Evolutionary conservation across 2,797 vertebrate species (phyloP), one percentile per base, ranked within the genome.

Genomic region (Merluccius polli): DNA sequence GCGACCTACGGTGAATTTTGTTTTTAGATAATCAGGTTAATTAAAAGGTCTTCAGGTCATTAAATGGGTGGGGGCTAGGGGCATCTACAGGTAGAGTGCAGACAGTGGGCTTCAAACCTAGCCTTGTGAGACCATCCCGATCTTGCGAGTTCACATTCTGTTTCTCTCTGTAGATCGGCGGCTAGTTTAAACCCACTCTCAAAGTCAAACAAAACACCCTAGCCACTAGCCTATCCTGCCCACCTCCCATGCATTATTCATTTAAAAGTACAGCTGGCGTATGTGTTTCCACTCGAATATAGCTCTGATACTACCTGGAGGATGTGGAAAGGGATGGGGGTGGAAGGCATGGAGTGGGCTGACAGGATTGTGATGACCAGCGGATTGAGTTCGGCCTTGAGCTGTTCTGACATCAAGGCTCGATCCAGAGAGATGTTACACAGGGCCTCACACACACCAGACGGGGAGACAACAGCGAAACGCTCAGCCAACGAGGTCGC

Each of bases 331-430:
- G 93, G 82, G 15, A 95, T 79, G 0, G 95, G 94, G 1, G 88
- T 86, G 3, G 89, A 85, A 0, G 95, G 95, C 73, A 97, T 87
- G 12, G 89, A 90, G 6, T 84, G 91, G 29, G 91, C 93, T 3
- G 94, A 94, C 35, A 85, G 75, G 77, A 97, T 91, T 31, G 84
- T 94, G 87, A 98, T 94, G 80, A 92, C 83, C 81, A 97, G 69
- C 0, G 96, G 95, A 73, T 97, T 98, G 27, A 97, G 89, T 44
- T 96, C 93, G 48, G 15, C 79, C 82, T 83, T 93, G 35, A 96
- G 89, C 76, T 93, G 84, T 24, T 95, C 92, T 0, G 93, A 95
- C 74, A 97, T 87, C 35, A 98, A 86, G 0, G 92, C 90, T n/a
- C 80, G 80, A 77, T 95, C 91, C 71, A 95, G 82, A 73, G 88